These are phyloP conservation scores for Falcaria lacertinaria DNA, from an alignment of 2,888 invertebrate species.

Conservation along the genomic window DNA sequence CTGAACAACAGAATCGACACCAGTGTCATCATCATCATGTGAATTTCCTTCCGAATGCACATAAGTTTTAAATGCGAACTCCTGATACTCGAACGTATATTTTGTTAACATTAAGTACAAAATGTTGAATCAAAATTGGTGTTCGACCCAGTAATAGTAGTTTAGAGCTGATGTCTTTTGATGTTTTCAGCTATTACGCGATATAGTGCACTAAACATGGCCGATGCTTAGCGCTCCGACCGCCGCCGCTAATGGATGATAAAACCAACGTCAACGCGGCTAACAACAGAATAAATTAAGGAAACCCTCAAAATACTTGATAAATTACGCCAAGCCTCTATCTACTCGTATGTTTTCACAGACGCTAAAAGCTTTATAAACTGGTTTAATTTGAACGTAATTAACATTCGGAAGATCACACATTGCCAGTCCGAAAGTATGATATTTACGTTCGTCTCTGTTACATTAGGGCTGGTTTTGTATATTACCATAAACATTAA, in stretches of 20 bases:
- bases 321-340: conserved; percentile 44
- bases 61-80: too few species aligned
- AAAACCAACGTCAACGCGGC: conserved; percentile 54
- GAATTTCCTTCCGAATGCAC: too few species aligned
- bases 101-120: too few species aligned
- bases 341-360: conserved; percentile 40
- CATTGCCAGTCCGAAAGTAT: background rate
- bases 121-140: conserved; percentile 4
- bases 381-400: conserved; percentile 2
- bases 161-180: conserved; percentile 44
- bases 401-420: background rate
- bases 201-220: conserved; percentile 22
- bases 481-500: too few species aligned
- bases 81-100: too few species aligned
- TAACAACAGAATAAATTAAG: conserved; percentile 56
- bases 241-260: conserved; percentile 50
- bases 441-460: too few species aligned
- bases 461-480: too few species aligned
- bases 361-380: conserved; percentile 26
- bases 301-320: conserved; percentile 50
- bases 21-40: too few species aligned
- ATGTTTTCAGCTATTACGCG: conserved; percentile 36
- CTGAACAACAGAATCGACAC: too few species aligned
- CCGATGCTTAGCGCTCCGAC: conserved; percentile 16
- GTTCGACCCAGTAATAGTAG: conserved; percentile 30